Base-by-base conservation (phyloP, 2,888 invertebrate genomes). In the Laspeyria flexula region DNA sequence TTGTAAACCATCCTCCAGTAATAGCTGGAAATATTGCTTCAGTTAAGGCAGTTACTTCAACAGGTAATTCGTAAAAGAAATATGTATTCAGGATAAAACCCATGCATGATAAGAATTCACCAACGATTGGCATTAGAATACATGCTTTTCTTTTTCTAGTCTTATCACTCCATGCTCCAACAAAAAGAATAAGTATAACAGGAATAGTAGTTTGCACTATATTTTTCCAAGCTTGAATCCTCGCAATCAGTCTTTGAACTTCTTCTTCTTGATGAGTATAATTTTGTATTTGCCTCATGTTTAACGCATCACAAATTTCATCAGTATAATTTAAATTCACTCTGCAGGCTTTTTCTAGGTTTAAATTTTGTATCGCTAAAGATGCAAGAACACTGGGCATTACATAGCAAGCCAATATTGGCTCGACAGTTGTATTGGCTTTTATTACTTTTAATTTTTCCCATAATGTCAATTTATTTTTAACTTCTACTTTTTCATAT, bases 1-100 rank as follows among this genome's bases (percentile, higher is more conserved):
- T 96, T 11, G 96, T 96, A 79, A 96, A 96, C 97, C 96, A 97
- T 3, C 97, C 97, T 7, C 97, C 96, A 0, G 96, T 96, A 1
- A 97, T 83, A 0, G 96, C 96, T 0, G 97, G 96, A 78, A 96
- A 96, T 49, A 97, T 88, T 0, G 96, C 94, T 78, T 97, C 97
- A 0, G 96, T 95, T 1, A 96, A 88, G 0, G 96, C 96, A 37
- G 95, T 94, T 0, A 94, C 95, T 86, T 97, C 97, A 92, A 96
- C 96, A 0, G 96, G 96, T 11, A 96, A 85, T 71, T 96, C 94
- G 76, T 96, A 93, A 77, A 96, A 96, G 85, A 93, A 96, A 79
- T 95, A 96, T 1, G 96, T 96, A 77, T 96, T 96, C 1, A 96
- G 77, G 61, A 97, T 95, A 27, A 96, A 93, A 0, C 96, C 96